A percentile compares a stretch with the other conserved stretches of the same genome.
phyloP scores from a whole-genome alignment of 1,140 invertebrate species.

The Pseudomyrmex sp. region DNA sequence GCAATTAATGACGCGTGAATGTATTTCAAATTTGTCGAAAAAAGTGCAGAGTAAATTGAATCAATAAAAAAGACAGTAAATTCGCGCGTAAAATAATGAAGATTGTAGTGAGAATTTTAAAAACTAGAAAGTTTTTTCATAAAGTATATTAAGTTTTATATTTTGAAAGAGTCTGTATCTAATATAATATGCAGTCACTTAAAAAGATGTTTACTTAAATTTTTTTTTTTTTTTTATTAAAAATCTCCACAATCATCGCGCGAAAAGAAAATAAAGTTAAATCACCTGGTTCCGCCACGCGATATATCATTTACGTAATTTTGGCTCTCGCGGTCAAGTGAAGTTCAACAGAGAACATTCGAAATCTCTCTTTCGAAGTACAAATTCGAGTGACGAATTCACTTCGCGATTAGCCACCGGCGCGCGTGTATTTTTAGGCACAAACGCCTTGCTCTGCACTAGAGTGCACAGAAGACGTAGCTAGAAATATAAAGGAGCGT shows the following conservation, averaged over 20 bases:
- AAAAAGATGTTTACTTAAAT: too few species aligned
- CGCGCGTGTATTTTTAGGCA: constrained; percentile 24
- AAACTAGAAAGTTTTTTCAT: neutral
- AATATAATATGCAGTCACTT: too few species aligned
- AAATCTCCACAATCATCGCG: too few species aligned
- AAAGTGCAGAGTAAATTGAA: neutral
- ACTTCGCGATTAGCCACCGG: neutral
- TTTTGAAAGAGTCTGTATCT: neutral
- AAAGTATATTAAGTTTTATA: neutral
- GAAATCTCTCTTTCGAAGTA: neutral
- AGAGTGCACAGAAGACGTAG: neutral
- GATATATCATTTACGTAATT: neutral
- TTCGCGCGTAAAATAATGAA: neutral
- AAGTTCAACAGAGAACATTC: neutral
- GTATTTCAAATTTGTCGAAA: neutral
- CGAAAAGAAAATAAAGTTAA: too few species aligned
- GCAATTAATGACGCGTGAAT: neutral
- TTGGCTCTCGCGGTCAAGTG: neutral
- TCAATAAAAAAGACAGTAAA: neutral
- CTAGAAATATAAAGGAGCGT: neutral
- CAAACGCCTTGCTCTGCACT: neutral
- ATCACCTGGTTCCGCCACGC: neutral
- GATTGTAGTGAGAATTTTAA: neutral
- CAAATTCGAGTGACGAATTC: neutral
- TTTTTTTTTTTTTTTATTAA: too few species aligned